phyloP scores from a whole-genome alignment of 2,113 vertebrate species.

The Marmota monax region DNA sequence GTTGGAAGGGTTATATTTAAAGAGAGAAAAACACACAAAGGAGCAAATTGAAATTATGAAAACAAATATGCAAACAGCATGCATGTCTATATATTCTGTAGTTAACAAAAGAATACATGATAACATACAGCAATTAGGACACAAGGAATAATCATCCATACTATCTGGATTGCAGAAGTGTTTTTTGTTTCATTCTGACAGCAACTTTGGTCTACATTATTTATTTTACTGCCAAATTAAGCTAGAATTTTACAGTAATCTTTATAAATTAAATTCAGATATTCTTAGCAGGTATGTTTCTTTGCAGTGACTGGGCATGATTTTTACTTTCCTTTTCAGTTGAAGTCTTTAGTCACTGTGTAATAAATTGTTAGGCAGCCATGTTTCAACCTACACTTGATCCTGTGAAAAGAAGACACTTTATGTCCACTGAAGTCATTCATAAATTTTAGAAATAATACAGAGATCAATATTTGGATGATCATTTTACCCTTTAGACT shows the following conservation, averaged over 20 bases:
- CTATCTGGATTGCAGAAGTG: not conserved
- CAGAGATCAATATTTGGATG: not conserved
- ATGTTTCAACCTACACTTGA: not conserved
- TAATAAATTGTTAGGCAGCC: not conserved
- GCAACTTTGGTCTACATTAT: not conserved
- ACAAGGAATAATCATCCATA: not conserved
- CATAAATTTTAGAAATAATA: not conserved
- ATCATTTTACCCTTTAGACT: not conserved
- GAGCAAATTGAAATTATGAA: not conserved
- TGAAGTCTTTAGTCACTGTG: not conserved
- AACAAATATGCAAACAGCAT: not conserved
- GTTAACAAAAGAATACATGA: not conserved
- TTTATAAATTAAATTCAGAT: not conserved
- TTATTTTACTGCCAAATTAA: not conserved
- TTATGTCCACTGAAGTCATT: not conserved
- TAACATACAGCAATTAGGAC: not conserved
- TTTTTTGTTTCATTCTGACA: not conserved
- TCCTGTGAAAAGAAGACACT: not conserved
- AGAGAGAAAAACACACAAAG: not conserved
- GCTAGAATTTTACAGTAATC: not conserved
- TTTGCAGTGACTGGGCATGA: not conserved
- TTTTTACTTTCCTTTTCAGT: not conserved
- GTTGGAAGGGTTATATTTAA: not conserved
- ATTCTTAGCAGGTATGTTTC: not conserved
- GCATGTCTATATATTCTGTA: not conserved